Percentiles rank a stretch among this genome's conserved stretches.
Conservation (phyloP, 1,140 invertebrate genomes). For the Drosophila santomea region DNA sequence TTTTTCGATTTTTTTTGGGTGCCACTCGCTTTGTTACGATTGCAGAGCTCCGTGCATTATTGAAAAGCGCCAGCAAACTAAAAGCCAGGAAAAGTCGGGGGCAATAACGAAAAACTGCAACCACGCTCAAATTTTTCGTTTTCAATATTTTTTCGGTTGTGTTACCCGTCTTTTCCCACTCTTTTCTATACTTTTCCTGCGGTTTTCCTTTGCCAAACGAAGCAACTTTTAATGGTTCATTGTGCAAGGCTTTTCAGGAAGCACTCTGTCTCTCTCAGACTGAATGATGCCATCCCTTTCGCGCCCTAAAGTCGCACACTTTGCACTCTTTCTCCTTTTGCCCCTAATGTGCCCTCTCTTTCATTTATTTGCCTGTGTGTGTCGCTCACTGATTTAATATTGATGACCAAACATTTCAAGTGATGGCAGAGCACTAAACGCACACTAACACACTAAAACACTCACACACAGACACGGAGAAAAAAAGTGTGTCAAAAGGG, state of each 20-base stretch:
- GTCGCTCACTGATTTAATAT: slow-evolving; percentile 75
- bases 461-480: slow-evolving; percentile 13
- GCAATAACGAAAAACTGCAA: slow-evolving; percentile 55
- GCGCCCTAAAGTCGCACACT: background rate
- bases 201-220: slow-evolving; percentile 55
- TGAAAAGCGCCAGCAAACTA: slow-evolving; percentile 57
- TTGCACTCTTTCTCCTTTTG: background rate
- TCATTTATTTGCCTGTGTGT: slow-evolving; percentile 19
- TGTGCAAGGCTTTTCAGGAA: slow-evolving; percentile 61
- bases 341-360: background rate
- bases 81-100: slow-evolving; percentile 29
- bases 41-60: slow-evolving; percentile 63
- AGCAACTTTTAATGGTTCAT: slow-evolving; percentile 80
- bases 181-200: slow-evolving; percentile 13
- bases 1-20: slow-evolving; percentile 9
- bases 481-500: no score
- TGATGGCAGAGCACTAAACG: slow-evolving; percentile 57
- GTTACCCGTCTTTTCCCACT: slow-evolving; percentile 1
- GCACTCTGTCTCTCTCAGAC: background rate
- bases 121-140: slow-evolving; percentile 63
- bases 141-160: slow-evolving; percentile 65
- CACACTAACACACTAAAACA: slow-evolving; percentile 36
- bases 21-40: slow-evolving; percentile 28
- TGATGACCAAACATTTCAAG: slow-evolving; percentile 80
- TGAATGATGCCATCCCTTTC: background rate